Evolutionary conservation across 35 echinoderm and acorn worm species (phyloP).

Genomic region (Antedon bifida): DNA sequence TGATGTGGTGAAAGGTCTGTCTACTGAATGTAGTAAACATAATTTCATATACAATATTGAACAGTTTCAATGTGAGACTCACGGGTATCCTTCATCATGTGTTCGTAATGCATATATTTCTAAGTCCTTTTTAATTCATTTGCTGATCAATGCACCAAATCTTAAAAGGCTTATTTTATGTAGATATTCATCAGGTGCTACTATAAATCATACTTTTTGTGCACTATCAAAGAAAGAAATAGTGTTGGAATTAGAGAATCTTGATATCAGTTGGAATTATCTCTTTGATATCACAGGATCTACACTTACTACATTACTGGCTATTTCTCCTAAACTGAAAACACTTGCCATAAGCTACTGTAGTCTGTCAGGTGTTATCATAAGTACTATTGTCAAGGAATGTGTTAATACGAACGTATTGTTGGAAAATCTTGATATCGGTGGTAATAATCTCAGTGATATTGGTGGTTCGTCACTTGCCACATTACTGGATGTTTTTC

Average conservation of each 20-base stretch:
- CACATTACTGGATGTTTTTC: background rate
- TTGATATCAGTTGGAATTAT: background rate
- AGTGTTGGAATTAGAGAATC: background rate
- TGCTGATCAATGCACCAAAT: too few relatives aligned
- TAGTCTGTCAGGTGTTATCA: background rate
- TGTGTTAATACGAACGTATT: background rate
- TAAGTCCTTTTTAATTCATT: too few relatives aligned
- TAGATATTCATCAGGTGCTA: too few relatives aligned
- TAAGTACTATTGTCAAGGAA: background rate
- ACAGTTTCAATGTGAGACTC: too few relatives aligned
- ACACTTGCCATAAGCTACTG: background rate
- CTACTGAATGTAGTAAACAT: too few relatives aligned
- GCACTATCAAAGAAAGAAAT: too few relatives aligned
- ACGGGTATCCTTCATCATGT: too few relatives aligned
- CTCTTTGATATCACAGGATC: background rate
- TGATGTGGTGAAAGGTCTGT: too few relatives aligned
- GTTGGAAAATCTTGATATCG: background rate
- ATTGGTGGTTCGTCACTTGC: background rate
- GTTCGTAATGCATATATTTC: too few relatives aligned
- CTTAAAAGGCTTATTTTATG: too few relatives aligned
- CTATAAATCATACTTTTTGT: too few relatives aligned
- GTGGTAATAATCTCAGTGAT: background rate
- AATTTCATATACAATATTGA: too few relatives aligned
- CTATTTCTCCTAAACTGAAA: background rate
- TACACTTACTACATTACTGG: background rate